Evolutionary conservation across 2,113 vertebrate genomes (phyloP).

Genomic region (Lophotis ruficrista): DNA sequence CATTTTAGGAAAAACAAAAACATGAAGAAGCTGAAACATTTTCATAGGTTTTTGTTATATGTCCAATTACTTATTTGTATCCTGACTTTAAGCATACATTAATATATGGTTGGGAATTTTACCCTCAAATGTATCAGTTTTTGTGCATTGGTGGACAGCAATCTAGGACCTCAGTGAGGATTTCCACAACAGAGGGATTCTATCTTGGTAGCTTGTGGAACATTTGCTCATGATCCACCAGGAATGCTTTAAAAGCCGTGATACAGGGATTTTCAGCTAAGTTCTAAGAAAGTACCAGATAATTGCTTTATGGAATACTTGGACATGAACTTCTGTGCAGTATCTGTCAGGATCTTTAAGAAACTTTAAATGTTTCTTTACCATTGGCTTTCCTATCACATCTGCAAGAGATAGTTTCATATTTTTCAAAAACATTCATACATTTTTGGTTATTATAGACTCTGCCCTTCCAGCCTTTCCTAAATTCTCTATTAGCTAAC

Average conservation of each 20-base stretch:
- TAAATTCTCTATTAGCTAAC: not conserved
- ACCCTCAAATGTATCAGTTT: not conserved
- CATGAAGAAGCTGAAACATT: not conserved
- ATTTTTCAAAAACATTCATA: not conserved
- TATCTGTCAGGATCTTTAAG: not conserved
- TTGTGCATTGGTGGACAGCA: not conserved
- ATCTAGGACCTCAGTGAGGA: not conserved
- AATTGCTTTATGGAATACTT: not conserved
- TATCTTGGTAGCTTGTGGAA: not conserved
- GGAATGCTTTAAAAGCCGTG: not conserved
- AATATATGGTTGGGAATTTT: not conserved
- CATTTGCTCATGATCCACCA: not conserved
- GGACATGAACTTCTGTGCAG: not conserved
- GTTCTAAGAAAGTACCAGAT: not conserved
- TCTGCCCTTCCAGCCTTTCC: not conserved
- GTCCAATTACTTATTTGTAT: not conserved
- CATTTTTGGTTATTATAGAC: not conserved
- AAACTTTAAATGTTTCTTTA: not conserved
- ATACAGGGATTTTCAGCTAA: not conserved
- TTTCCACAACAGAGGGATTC: not conserved
- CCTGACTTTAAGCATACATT: not conserved
- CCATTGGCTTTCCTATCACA: not conserved
- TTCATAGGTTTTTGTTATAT: not conserved
- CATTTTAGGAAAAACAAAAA: not conserved
- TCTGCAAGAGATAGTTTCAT: not conserved